phyloP scores from a whole-genome alignment of 2,113 vertebrate genomes.

The Pleuronectes platessa region DNA sequence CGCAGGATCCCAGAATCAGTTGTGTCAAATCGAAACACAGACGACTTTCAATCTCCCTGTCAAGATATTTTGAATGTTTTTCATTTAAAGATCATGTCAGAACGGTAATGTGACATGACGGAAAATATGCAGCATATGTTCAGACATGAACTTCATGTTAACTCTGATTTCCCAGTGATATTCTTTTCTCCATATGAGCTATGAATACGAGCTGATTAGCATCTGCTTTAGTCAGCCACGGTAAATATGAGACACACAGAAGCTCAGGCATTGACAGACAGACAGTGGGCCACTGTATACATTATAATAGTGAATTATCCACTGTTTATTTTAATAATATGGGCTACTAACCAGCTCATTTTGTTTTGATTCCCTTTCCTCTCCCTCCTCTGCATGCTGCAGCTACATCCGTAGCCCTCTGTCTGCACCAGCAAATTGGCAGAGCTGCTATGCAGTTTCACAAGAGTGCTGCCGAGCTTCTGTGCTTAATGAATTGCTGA shows the following conservation, averaged over 20 bases:
- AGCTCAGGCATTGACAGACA: conserved; percentile 48
- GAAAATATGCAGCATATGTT: neutral
- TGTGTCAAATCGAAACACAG: conserved; percentile 5
- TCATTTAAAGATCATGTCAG: neutral
- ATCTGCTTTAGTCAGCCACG: conserved; percentile 22
- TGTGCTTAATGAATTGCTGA: conserved; percentile 79
- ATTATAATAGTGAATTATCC: conserved; percentile 59
- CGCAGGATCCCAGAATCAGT: conserved; percentile 22
- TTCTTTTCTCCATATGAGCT: neutral
- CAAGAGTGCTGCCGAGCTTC: conserved; percentile 67
- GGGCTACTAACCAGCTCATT: conserved; percentile 69
- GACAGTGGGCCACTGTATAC: conserved; percentile 18
- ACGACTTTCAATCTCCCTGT: conserved; percentile 7
- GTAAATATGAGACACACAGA: conserved; percentile 42
- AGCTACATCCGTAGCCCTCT: conserved; percentile 54
- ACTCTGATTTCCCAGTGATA: neutral
- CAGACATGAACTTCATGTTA: neutral
- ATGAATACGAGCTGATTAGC: conserved; percentile 51
- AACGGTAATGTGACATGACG: neutral
- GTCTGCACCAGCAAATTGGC: conserved; percentile 69
- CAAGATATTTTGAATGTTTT: neutral
- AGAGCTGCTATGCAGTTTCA: conserved; percentile 68
- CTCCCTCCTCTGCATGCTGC: conserved; percentile 23
- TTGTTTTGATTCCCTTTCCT: conserved; percentile 45
- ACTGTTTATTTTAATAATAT: conserved; percentile 68